Conservation (phyloP, 2,113 vertebrate species). For the Melospiza georgiana region DNA sequence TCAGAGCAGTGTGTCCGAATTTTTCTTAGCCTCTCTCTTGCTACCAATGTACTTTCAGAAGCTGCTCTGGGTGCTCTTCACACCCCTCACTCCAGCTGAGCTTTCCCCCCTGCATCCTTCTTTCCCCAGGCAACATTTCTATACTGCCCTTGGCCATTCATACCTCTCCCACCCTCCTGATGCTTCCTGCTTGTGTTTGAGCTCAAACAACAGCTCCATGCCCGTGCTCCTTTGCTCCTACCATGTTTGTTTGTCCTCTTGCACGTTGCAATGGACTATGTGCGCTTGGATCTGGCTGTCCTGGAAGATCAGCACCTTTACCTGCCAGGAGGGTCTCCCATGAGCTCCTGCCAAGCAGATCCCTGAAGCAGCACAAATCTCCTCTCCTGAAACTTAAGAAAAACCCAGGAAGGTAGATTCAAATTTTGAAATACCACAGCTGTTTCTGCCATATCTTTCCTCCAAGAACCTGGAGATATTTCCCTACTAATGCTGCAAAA, state of each 20-base stretch:
- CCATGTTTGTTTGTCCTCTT: neutral
- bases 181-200: neutral
- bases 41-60: neutral
- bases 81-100: neutral
- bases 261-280: fast-evolving
- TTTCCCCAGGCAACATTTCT: neutral
- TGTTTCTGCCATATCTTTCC: neutral
- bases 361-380: neutral
- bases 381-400: neutral
- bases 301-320: neutral
- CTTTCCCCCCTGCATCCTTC: neutral
- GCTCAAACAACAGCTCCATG: neutral
- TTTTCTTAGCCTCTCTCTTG: neutral
- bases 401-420: neutral
- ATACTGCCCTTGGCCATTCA: neutral
- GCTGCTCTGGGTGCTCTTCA: neutral
- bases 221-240: neutral
- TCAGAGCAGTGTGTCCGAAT: neutral
- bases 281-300: neutral
- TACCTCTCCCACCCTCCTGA: neutral
- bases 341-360: neutral
- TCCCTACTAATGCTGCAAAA: neutral
- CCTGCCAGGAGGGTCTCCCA: neutral
- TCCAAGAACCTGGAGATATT: neutral
- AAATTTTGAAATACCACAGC: neutral